phyloP scores from a whole-genome alignment of 2,797 vertebrate genomes.

The Sebastes iracundus region DNA sequence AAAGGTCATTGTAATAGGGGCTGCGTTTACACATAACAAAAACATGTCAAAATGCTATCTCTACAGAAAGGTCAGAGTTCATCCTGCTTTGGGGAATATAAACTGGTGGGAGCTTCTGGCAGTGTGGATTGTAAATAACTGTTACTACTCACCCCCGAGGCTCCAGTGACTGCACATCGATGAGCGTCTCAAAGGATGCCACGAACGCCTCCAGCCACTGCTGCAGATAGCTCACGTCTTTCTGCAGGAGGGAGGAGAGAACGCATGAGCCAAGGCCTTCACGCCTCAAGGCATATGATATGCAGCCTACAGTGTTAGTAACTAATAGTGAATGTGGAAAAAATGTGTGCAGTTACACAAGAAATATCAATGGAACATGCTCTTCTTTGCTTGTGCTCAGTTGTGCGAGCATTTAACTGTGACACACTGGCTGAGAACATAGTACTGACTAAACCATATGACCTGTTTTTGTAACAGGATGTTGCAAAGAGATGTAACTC shows the following conservation, averaged over 20 bases:
- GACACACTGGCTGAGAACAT: slow-evolving; percentile 17
- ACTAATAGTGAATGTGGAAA: background rate
- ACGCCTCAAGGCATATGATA: background rate
- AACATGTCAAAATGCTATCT: slow-evolving; percentile 43
- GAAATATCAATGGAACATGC: background rate
- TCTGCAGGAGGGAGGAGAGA: slow-evolving; percentile 78
- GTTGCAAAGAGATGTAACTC: slow-evolving; percentile 68
- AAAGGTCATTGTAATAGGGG: slow-evolving; percentile 5
- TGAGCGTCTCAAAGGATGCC: slow-evolving; percentile 89
- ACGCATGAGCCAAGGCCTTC: slow-evolving; percentile 2
- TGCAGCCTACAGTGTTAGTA: background rate
- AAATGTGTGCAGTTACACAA: background rate
- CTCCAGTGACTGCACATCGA: slow-evolving; percentile 89
- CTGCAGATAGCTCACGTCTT: slow-evolving; percentile 92
- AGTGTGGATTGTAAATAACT: background rate
- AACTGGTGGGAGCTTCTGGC: background rate
- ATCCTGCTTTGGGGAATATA: slow-evolving; percentile 20
- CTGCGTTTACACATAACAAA: slow-evolving; percentile 29
- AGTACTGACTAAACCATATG: slow-evolving; percentile 37
- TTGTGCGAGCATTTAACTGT: background rate
- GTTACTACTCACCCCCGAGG: slow-evolving; percentile 86
- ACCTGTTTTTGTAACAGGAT: slow-evolving; percentile 78
- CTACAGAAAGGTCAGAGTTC: slow-evolving; percentile 15
- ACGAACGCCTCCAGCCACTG: slow-evolving; percentile 95
- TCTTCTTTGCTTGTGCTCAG: background rate